Evolutionary conservation across 1,140 invertebrate genomes (phyloP), one percentile per base, ranked within the genome.

Genomic region (Drosophila persimilis): DNA sequence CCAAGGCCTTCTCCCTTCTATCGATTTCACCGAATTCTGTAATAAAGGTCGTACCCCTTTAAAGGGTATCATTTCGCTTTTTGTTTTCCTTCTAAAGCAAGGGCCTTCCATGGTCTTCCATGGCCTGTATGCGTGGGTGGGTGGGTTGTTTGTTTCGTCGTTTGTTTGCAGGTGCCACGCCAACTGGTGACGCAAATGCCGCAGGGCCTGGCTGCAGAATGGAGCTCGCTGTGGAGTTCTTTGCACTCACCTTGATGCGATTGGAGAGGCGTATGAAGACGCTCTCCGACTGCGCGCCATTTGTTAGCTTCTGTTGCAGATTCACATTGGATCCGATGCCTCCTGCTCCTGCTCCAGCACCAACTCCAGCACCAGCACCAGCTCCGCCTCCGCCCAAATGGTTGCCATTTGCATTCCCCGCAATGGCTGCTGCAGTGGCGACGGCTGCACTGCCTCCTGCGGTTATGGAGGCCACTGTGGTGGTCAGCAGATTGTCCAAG

Each of bases 191-290:
- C 72, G 71, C 61, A 73, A 46, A 51, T 22, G 35, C 11, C 35
- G 4, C 35, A 39, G 1, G 8, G 31, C 24, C 41, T 39, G 4
- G 15, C 43, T 20, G 0, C 24, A 46, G 8, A 44, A 20, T 48
- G 29, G 2, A 54, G 9, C 20, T 31, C 50, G 46, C 64, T 35
- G 17, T 3, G 7, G 35, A 8, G 4, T 39, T 39, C 35, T 39
- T 39, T 39, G 20, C 22, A 84, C 91, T 90, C 90, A 96, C 96
- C 94, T 98, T 98, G 26, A 99, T 98, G 84, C 98, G 95, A 92
- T 99, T 99, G 39, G 96, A 97, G 24, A 99, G 92, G 72, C 98
- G 94, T 77, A 99, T 94, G 91, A 99, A 99, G 22, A 99, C 97
- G 3, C 97, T 98, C 92, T 99, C 98, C 74, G 99, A 98, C 78